Conservation (phyloP, 2,797 vertebrate genomes). For the Hydrophis major region DNA sequence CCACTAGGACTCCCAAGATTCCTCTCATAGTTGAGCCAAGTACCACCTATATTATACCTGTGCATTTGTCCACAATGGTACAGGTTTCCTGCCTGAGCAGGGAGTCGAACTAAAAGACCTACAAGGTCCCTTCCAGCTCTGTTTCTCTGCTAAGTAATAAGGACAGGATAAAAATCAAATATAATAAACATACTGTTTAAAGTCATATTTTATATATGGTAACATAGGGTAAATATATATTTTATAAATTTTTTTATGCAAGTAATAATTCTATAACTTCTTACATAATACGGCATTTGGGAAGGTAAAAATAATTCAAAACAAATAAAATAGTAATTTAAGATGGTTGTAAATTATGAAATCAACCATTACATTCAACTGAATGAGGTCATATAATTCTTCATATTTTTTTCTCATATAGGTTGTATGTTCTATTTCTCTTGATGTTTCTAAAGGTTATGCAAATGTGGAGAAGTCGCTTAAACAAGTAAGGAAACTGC, state of each 20-base stretch:
- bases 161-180: background rate
- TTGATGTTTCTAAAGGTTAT: constrained; percentile 93
- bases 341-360: background rate
- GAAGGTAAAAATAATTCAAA: background rate
- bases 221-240: background rate
- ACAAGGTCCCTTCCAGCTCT: background rate
- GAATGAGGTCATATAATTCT: background rate
- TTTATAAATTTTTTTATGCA: background rate
- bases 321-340: background rate
- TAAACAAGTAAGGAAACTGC: constrained; percentile 84
- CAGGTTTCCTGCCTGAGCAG: background rate
- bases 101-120: background rate
- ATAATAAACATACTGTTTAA: background rate
- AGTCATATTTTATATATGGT: background rate
- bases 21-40: too few species aligned
- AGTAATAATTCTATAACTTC: background rate
- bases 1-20: too few species aligned
- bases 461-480: constrained; percentile 93
- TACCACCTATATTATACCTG: too few species aligned
- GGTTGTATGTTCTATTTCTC: constrained; percentile 96
- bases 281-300: background rate
- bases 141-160: background rate
- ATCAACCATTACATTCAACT: background rate
- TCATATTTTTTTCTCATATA: constrained; percentile 53
- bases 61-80: background rate